These are phyloP conservation scores for Darevskia mixta DNA, from an alignment of 2,797 vertebrate species.

Conservation along the genomic window DNA sequence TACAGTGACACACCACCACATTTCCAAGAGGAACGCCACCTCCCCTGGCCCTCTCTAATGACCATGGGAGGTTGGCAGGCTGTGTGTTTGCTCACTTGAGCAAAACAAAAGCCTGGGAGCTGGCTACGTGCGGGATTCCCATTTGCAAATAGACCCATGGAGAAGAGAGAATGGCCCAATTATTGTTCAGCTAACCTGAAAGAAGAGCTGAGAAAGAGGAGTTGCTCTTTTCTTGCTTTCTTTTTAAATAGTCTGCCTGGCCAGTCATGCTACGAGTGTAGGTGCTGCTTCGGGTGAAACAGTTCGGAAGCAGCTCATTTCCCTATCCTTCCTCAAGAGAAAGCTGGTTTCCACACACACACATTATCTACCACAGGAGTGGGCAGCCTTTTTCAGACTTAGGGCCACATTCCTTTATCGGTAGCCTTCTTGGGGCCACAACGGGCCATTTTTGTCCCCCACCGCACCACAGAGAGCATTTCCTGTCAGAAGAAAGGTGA, in stretches of 20 bases:
- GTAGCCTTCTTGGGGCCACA: no score
- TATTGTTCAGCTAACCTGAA: not conserved
- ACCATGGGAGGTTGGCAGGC: not conserved
- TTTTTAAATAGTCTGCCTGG: not conserved
- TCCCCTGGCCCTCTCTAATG: slow-evolving; percentile 3
- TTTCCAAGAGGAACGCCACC: not conserved
- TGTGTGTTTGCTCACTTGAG: slow-evolving; percentile 4
- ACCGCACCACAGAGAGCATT: no score
- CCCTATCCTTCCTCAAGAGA: not conserved
- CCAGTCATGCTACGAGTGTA: rapidly evolving
- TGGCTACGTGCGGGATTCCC: slow-evolving; percentile 15
- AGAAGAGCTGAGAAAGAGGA: rapidly evolving
- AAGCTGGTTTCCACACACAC: not conserved
- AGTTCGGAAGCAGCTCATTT: rapidly evolving
- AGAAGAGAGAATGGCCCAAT: slow-evolving; percentile 14
- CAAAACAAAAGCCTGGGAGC: slow-evolving; percentile 10
- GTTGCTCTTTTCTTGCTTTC: not conserved
- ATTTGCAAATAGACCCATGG: rapidly evolving
- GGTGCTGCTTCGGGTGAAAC: rapidly evolving
- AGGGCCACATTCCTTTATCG: no score
- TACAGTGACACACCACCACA: not conserved
- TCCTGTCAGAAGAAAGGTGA: no score
- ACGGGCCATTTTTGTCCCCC: no score
- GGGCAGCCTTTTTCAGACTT: no score
- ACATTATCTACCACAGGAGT: no score